These are phyloP conservation scores for Catocala fraxini DNA, from an alignment of 2,888 invertebrate genomes.

Conservation along the genomic window DNA sequence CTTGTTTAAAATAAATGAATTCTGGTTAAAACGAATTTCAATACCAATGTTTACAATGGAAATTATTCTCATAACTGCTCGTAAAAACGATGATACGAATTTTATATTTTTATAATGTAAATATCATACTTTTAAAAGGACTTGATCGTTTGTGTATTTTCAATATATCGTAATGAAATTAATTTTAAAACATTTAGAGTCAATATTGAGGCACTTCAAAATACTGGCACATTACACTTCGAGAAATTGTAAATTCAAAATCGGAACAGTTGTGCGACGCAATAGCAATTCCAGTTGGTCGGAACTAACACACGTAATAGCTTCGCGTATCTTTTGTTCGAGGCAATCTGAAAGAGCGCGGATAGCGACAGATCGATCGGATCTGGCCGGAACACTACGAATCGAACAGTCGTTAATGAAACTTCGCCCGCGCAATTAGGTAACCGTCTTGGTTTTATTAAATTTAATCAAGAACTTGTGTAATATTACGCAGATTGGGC, in stretches of 20 bases:
- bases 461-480: constrained; percentile 88
- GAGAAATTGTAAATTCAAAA: constrained; percentile 8
- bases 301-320: constrained; percentile 44
- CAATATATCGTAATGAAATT: too few species aligned
- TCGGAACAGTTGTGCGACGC: not conserved
- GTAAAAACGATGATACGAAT: not conserved
- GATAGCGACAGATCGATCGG: constrained; percentile 67
- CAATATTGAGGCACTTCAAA: not conserved
- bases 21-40: not conserved
- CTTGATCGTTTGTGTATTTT: too few species aligned
- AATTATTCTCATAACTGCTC: too few species aligned
- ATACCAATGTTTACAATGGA: too few species aligned
- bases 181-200: not conserved
- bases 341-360: constrained; percentile 43
- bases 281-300: constrained; percentile 19
- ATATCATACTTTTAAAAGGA: too few species aligned
- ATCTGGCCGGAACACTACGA: constrained; percentile 71
- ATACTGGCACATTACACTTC: not conserved
- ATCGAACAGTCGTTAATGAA: constrained; percentile 86
- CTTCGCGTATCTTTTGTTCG: constrained; percentile 41
- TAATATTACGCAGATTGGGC: constrained; percentile 87
- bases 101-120: not conserved
- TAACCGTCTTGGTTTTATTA: constrained; percentile 87
- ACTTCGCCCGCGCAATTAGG: constrained; percentile 84
- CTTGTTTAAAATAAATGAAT: too few species aligned